Evolutionary conservation across 2,888 invertebrate genomes (phyloP).

Genomic region (Athetis lepigone): DNA sequence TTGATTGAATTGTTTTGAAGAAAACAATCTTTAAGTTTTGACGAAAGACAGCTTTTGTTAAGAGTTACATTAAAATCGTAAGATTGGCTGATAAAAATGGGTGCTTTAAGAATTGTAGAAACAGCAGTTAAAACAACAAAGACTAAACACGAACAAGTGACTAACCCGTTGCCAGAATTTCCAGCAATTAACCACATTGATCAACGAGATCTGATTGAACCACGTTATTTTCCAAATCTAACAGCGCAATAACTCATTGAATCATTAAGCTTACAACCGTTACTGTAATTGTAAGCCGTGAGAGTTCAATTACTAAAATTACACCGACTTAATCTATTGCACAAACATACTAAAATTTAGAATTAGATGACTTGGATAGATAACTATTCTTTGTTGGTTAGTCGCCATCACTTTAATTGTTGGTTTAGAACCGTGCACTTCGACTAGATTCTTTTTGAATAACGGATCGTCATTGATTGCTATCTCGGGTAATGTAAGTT

Average conservation of each 20-base stretch:
- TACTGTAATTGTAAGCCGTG: slow-evolving; percentile 76
- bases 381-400: slow-evolving; percentile 73
- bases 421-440: slow-evolving; percentile 61
- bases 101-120: neutral
- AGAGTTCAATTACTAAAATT: slow-evolving; percentile 78
- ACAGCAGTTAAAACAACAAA: slow-evolving; percentile 26
- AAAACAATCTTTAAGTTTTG: slow-evolving; percentile 21
- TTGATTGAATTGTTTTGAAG: slow-evolving; percentile 45
- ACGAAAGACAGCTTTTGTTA: slow-evolving; percentile 10
- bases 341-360: slow-evolving; percentile 72
- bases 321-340: slow-evolving; percentile 76
- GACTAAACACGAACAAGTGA: slow-evolving; percentile 31
- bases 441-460: slow-evolving; percentile 56
- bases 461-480: slow-evolving; percentile 62
- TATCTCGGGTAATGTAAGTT: slow-evolving; percentile 62
- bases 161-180: slow-evolving; percentile 37
- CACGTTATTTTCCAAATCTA: slow-evolving; percentile 58
- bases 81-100: neutral
- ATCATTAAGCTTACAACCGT: slow-evolving; percentile 76
- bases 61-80: slow-evolving; percentile 6
- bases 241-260: slow-evolving; percentile 75
- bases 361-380: slow-evolving; percentile 74
- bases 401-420: slow-evolving; percentile 73
- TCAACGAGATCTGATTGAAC: slow-evolving; percentile 59
- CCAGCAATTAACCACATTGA: slow-evolving; percentile 49